A percentile compares a stretch with the other conserved stretches of the same genome.
phyloP scores from a whole-genome alignment of 2,888 invertebrate genomes.

The Agrochola circellaris region DNA sequence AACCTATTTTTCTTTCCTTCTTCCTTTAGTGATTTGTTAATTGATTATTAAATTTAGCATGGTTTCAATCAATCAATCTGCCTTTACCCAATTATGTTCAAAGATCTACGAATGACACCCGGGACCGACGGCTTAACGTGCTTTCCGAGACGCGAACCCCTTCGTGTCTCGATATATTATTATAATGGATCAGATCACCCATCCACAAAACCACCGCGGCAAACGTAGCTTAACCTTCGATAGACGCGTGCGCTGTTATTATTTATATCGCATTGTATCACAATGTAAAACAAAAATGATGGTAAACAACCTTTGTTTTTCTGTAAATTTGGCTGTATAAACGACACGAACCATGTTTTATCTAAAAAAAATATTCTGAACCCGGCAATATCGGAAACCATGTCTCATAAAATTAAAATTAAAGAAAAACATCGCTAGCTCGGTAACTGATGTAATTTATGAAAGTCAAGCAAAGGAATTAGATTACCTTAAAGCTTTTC shows the following conservation, averaged over 20 bases:
- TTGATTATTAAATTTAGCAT: background rate
- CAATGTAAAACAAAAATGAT: background rate
- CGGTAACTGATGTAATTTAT: slow-evolving; percentile 49
- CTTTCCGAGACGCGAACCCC: too few relatives aligned
- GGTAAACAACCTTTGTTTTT: background rate
- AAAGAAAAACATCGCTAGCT: slow-evolving; percentile 48
- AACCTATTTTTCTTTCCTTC: too few relatives aligned
- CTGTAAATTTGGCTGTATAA: background rate
- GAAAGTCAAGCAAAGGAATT: slow-evolving; percentile 51
- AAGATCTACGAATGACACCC: too few relatives aligned
- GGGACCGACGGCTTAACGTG: too few relatives aligned
- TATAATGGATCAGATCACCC: too few relatives aligned
- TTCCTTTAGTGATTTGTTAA: too few relatives aligned
- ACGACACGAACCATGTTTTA: slow-evolving; percentile 17
- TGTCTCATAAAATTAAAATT: slow-evolving; percentile 54
- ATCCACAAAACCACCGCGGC: too few relatives aligned
- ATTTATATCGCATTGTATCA: background rate
- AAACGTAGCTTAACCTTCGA: too few relatives aligned
- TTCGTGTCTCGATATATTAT: too few relatives aligned
- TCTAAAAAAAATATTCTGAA: slow-evolving; percentile 32
- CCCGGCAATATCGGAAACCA: slow-evolving; percentile 41
- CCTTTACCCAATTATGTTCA: too few relatives aligned
- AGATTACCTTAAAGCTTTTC: slow-evolving; percentile 49
- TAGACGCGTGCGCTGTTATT: too few relatives aligned
- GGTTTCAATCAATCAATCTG: too few relatives aligned